phyloP scores from a whole-genome alignment of 2,113 vertebrate genomes.

The Tylochromis polylepis region DNA sequence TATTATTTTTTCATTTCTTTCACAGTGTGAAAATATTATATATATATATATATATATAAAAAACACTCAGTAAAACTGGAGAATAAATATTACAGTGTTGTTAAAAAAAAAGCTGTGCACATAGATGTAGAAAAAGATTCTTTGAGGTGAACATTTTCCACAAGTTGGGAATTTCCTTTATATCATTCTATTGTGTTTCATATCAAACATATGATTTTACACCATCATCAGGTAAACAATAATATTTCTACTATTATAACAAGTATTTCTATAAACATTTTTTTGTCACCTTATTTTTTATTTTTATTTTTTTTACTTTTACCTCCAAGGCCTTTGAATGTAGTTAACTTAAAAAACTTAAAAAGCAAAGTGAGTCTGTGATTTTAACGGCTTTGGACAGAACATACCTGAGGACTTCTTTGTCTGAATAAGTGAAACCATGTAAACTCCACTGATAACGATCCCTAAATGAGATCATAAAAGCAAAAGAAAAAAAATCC shows the following conservation, averaged over 20 bases:
- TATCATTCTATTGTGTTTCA: neutral
- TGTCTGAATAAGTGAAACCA: constrained; percentile 18
- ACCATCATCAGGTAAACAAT: neutral
- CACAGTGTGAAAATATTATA: neutral
- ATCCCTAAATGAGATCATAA: constrained; percentile 8
- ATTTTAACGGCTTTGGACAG: neutral
- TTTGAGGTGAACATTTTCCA: neutral
- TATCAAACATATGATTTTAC: neutral
- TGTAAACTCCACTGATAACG: constrained; percentile 29
- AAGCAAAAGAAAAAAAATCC: neutral
- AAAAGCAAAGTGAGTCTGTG: neutral
- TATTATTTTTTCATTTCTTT: neutral
- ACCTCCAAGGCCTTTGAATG: neutral
- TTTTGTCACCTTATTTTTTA: neutral
- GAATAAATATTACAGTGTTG: neutral
- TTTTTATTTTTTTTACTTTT: neutral
- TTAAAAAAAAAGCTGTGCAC: neutral
- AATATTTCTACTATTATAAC: neutral
- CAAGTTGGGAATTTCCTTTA: neutral
- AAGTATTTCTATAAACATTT: neutral
- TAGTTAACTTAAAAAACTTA: neutral
- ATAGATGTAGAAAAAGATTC: neutral
- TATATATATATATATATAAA: too few relatives aligned
- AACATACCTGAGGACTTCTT: constrained; percentile 23
- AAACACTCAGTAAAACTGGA: neutral